Evolutionary conservation across 2,113 vertebrate species (phyloP).

Genomic region (Theropithecus gelada): DNA sequence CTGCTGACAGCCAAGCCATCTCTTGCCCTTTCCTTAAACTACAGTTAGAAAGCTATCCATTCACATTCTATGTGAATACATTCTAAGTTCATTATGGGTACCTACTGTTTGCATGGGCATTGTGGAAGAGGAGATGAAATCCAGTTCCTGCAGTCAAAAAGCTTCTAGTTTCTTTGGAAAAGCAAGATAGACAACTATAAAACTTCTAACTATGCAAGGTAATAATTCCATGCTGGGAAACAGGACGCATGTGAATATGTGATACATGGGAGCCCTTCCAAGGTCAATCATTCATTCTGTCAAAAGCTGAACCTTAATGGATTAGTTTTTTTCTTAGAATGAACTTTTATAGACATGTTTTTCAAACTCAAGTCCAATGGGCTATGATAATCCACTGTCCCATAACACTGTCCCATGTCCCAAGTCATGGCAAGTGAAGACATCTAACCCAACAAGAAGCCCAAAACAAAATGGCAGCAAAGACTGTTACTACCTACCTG

Average conservation of each 20-base stretch:
- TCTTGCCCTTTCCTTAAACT: constrained; percentile 17
- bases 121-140: background rate
- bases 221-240: background rate
- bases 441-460: background rate
- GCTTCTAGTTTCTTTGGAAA: background rate
- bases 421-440: background rate
- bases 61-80: background rate
- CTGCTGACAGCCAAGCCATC: background rate
- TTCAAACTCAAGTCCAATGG: background rate
- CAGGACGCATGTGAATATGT: background rate
- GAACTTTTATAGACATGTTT: constrained; percentile 21
- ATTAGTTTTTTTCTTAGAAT: constrained; percentile 11
- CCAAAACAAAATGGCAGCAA: constrained; percentile 55
- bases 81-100: background rate
- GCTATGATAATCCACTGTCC: background rate
- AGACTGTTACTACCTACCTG: background rate
- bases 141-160: background rate
- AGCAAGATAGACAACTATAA: background rate
- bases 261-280: background rate
- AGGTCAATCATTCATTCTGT: constrained; percentile 3
- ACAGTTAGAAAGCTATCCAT: background rate
- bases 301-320: background rate
- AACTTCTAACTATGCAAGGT: background rate
- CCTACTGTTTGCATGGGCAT: background rate
- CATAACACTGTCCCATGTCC: background rate